Conservation (phyloP, 2,797 vertebrate genomes). For the Ibycter americanus region DNA sequence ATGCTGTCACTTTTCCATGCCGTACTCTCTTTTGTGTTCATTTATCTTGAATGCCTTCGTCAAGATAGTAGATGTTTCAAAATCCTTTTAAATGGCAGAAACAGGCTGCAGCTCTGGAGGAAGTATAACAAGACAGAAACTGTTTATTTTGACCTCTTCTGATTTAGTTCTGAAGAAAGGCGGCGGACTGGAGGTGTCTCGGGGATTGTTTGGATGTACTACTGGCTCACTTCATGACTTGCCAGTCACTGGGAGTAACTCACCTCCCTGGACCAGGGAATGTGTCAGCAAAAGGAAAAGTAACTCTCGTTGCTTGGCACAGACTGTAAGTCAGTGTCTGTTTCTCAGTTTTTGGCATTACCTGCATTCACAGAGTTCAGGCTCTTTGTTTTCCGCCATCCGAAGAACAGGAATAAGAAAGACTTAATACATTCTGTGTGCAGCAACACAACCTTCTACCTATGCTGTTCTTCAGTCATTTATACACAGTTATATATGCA, state of each 20-base stretch:
- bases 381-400: background rate
- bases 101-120: background rate
- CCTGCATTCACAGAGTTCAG: background rate
- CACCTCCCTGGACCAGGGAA: background rate
- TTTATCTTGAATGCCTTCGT: background rate
- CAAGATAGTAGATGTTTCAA: background rate
- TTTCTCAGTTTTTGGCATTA: background rate
- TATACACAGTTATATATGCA: slow-evolving; percentile 15
- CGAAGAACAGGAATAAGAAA: background rate
- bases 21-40: background rate
- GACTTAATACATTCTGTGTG: slow-evolving; percentile 12
- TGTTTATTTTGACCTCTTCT: slow-evolving; percentile 24
- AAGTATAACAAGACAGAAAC: background rate
- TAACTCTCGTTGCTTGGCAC: background rate
- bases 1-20: background rate
- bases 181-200: background rate
- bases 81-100: background rate
- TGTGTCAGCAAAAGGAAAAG: background rate
- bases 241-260: background rate
- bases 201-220: background rate
- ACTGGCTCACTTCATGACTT: background rate
- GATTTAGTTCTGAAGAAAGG: background rate
- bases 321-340: background rate
- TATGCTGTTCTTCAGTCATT: slow-evolving; percentile 70
- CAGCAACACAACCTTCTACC: slow-evolving; percentile 69